Conservation (phyloP, 2,888 invertebrate genomes). For the Drosophila algonquin region DNA sequence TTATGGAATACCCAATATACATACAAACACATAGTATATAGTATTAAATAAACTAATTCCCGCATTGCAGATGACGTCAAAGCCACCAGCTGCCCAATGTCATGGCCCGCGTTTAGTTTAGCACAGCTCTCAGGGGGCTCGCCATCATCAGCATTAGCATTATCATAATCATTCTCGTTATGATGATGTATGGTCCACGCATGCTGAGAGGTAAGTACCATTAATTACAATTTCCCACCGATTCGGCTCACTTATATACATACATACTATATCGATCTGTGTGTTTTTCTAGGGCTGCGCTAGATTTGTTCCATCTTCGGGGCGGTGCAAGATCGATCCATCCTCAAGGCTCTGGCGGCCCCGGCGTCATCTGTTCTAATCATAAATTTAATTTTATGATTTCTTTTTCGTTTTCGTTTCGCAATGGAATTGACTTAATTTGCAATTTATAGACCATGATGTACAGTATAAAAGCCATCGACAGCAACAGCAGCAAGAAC, state of each 20-base stretch:
- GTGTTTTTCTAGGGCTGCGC: constrained; percentile 47
- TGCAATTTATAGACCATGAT: constrained; percentile 69
- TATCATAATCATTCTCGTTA: constrained; percentile 1
- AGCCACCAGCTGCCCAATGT: constrained; percentile 47
- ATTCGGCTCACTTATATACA: constrained; percentile 14
- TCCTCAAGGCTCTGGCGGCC: constrained; percentile 7
- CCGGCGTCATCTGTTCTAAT: constrained; percentile 73
- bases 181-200: constrained; percentile 26
- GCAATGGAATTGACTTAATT: constrained; percentile 66
- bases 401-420: constrained; percentile 48
- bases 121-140: constrained; percentile 35
- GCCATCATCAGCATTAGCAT: constrained; percentile 14
- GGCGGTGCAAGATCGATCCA: constrained; percentile 20
- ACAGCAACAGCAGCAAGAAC: constrained; percentile 44
- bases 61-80: constrained; percentile 71
- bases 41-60: neutral
- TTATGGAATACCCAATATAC: constrained; percentile 25
- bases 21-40: neutral
- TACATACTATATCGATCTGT: constrained; percentile 8
- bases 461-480: constrained; percentile 66
- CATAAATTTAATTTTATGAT: constrained; percentile 66
- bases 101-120: neutral
- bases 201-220: constrained; percentile 36
- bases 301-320: constrained; percentile 25
- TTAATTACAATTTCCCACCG: constrained; percentile 28